phyloP scores from a whole-genome alignment of 2,888 invertebrate species.

The Platycheirus albimanus region DNA sequence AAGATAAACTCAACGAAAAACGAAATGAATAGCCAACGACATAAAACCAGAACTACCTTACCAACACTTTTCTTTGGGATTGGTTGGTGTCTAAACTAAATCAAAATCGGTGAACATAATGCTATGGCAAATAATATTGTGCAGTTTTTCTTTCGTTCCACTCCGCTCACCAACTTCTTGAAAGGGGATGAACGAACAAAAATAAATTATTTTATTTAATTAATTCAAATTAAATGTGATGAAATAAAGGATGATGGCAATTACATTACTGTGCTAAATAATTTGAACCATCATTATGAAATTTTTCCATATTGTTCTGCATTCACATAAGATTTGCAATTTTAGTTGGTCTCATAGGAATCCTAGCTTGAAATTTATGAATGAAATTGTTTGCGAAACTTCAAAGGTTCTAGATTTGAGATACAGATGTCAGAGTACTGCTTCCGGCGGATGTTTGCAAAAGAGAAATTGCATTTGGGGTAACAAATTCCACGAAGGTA shows the following conservation, averaged over 20 bases:
- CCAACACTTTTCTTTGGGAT: not conserved
- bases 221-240: too few relatives aligned
- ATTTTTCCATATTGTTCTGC: too few relatives aligned
- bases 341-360: constrained; percentile 1
- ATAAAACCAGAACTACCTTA: not conserved
- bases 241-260: too few relatives aligned
- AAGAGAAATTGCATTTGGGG: not conserved
- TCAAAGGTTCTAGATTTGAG: constrained; percentile 4
- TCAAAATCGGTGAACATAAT: constrained; percentile 30
- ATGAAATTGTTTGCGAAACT: constrained; percentile 35
- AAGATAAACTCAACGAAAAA: too few relatives aligned
- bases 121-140: constrained; percentile 2
- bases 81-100: constrained; percentile 61
- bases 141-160: not conserved
- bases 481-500: not conserved
- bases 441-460: constrained; percentile 46
- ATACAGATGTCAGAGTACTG: constrained; percentile 30
- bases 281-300: too few relatives aligned
- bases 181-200: constrained; percentile 22
- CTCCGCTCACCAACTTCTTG: too few relatives aligned
- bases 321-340: not conserved
- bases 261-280: too few relatives aligned
- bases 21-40: too few relatives aligned
- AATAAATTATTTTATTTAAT: too few relatives aligned
- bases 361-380: not conserved